Percentiles rank a stretch among this genome's conserved stretches.
Conservation (phyloP, 2,888 invertebrate genomes). For the Bibio marci region DNA sequence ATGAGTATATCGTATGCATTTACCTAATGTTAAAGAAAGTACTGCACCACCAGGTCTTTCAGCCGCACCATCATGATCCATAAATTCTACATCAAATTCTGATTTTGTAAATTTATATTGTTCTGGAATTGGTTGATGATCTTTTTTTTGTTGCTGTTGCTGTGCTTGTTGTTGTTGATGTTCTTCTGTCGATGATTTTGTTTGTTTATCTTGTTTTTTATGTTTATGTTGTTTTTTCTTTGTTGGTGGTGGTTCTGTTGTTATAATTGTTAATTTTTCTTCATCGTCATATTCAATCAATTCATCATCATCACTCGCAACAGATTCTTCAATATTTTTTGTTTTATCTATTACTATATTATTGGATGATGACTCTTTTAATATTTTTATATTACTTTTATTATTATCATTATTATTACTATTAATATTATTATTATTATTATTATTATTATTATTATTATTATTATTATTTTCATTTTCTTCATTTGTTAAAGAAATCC, state of each 20-base stretch:
- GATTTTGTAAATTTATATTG: slow-evolving; percentile 25
- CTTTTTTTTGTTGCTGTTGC: slow-evolving; percentile 10
- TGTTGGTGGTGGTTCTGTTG: slow-evolving; percentile 17
- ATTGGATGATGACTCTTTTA: neutral
- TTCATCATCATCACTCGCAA: slow-evolving; percentile 7
- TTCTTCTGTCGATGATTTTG: slow-evolving; percentile 6
- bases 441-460: slow-evolving; percentile 3
- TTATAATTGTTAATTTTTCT: slow-evolving; percentile 10
- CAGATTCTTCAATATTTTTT: slow-evolving; percentile 4
- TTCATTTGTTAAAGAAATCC: slow-evolving; percentile 4
- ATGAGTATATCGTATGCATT: no score
- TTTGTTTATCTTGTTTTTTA: slow-evolving; percentile 9
- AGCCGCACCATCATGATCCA: slow-evolving; percentile 43
- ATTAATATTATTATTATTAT: neutral
- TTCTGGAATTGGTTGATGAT: slow-evolving; percentile 6
- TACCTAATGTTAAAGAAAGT: slow-evolving; percentile 58
- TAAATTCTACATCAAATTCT: slow-evolving; percentile 26
- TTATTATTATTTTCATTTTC: slow-evolving; percentile 9
- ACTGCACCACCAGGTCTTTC: slow-evolving; percentile 65
- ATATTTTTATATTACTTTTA: no score
- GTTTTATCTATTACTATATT: neutral
- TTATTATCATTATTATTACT: slow-evolving; percentile 5
- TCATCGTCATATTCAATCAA: slow-evolving; percentile 16
- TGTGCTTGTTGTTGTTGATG: slow-evolving; percentile 11
- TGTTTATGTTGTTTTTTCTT: slow-evolving; percentile 10